Conservation (phyloP, 1,140 invertebrate genomes). For the Cydia fagiglandana region DNA sequence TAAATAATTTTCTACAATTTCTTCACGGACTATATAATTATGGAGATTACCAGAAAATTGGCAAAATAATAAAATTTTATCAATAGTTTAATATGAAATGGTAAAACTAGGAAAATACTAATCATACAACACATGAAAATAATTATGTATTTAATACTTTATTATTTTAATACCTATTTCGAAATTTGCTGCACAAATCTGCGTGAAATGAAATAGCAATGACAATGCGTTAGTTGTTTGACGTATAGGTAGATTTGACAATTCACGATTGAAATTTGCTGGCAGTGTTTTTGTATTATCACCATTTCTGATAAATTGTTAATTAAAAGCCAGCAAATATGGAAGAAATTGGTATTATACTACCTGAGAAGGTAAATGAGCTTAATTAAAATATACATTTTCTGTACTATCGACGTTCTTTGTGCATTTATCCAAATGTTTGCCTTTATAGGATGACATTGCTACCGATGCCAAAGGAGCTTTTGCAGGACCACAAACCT, state of each 20-base stretch:
- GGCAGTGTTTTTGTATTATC: slow-evolving; percentile 19
- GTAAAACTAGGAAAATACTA: no score
- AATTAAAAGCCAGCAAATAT: slow-evolving; percentile 48
- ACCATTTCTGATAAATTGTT: slow-evolving; percentile 18
- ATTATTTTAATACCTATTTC: no score
- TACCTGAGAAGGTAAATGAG: slow-evolving; percentile 68
- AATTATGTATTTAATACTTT: no score
- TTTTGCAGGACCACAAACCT: slow-evolving; percentile 67
- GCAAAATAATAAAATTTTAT: no score
- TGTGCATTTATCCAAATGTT: slow-evolving; percentile 11
- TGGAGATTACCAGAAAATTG: no score
- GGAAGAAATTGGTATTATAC: slow-evolving; percentile 76
- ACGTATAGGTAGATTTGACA: slow-evolving; percentile 6
- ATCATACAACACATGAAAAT: no score
- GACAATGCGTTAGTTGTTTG: slow-evolving; percentile 28
- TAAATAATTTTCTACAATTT: no score
- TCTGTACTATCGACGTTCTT: neutral
- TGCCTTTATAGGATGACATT: slow-evolving; percentile 70
- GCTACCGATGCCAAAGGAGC: slow-evolving; percentile 68
- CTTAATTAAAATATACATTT: neutral
- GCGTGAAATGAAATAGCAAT: slow-evolving; percentile 16
- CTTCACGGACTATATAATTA: no score
- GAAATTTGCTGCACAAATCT: neutral
- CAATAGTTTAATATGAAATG: no score
- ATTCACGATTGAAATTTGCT: slow-evolving; percentile 19